These are phyloP conservation scores for Diadema setosum DNA, from an alignment of 35 echinoderm and acorn worm genomes.

Conservation along the genomic window DNA sequence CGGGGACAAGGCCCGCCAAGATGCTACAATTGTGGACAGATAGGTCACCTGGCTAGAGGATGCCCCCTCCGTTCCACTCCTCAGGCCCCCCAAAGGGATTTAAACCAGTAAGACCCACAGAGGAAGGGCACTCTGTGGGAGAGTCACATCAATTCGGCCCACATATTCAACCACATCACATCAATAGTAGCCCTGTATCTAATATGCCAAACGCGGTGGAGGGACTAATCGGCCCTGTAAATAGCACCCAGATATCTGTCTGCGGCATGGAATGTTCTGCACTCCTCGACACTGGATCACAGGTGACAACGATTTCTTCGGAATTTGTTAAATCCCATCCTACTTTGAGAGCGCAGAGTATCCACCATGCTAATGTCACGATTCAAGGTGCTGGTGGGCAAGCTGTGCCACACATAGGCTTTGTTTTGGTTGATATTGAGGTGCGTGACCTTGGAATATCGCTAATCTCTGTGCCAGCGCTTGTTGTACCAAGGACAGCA, in stretches of 20 bases:
- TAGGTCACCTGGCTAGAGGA: not conserved
- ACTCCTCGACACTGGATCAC: conserved; percentile 17
- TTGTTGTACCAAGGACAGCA: not conserved
- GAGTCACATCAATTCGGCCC: too few relatives aligned
- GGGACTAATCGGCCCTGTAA: not conserved
- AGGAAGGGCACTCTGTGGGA: conserved; percentile 17
- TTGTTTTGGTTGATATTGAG: not conserved
- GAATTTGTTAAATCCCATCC: not conserved
- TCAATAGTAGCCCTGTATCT: not conserved
- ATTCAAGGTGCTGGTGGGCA: not conserved
- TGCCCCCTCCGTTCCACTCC: not conserved
- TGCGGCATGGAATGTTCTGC: not conserved
- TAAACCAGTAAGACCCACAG: not conserved
- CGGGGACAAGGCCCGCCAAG: too few relatives aligned
- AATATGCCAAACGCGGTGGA: not conserved
- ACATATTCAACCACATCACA: not conserved
- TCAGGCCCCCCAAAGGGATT: too few relatives aligned
- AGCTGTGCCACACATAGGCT: not conserved
- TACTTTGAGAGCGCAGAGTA: not conserved
- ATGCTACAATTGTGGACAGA: not conserved
- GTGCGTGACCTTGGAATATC: not conserved
- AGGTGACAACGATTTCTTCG: not conserved
- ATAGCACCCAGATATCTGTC: not conserved
- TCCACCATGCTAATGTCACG: not conserved
- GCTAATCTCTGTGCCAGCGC: not conserved